Evolutionary conservation across 2,888 invertebrate species (phyloP).

Genomic region (Tiliacea citrago): DNA sequence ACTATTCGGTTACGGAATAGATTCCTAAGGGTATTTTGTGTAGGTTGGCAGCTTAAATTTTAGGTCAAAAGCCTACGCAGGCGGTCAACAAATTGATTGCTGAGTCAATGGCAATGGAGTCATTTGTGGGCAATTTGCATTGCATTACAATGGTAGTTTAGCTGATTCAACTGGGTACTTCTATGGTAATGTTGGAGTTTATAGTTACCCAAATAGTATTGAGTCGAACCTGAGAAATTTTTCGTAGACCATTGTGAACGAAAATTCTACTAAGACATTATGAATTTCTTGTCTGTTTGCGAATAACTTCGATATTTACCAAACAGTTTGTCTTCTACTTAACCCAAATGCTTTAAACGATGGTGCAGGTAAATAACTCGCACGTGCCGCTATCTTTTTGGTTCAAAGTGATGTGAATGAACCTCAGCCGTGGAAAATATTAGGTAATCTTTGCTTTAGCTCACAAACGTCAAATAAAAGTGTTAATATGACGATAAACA

Average conservation of each 20-base stretch:
- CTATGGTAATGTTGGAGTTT: neutral
- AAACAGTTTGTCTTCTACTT: conserved; percentile 25
- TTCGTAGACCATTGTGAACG: conserved; percentile 1
- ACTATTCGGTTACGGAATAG: conserved; percentile 45
- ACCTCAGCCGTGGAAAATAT: conserved; percentile 29
- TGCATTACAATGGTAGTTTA: conserved; percentile 15
- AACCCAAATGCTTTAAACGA: neutral
- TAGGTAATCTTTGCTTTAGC: conserved; percentile 21
- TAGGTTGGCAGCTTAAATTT: conserved; percentile 37
- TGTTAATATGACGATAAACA: conserved; percentile 33
- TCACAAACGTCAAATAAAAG: conserved; percentile 26
- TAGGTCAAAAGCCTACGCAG: conserved; percentile 36
- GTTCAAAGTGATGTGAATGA: conserved; percentile 40
- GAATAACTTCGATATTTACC: conserved; percentile 30
- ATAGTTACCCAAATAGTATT: neutral
- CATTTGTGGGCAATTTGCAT: conserved; percentile 29
- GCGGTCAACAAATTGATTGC: conserved; percentile 40
- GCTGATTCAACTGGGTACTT: neutral
- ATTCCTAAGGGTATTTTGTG: conserved; percentile 41
- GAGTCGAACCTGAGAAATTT: conserved; percentile 1
- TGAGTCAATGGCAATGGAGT: conserved; percentile 22
- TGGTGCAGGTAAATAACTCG: conserved; percentile 13
- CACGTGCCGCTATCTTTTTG: conserved; percentile 17
- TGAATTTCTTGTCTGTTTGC: conserved; percentile 28
- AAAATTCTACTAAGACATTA: neutral